Evolutionary conservation across 1,140 invertebrate genomes (phyloP), one percentile per base, ranked within the genome.

Genomic region (Parapsyche elsis): DNA sequence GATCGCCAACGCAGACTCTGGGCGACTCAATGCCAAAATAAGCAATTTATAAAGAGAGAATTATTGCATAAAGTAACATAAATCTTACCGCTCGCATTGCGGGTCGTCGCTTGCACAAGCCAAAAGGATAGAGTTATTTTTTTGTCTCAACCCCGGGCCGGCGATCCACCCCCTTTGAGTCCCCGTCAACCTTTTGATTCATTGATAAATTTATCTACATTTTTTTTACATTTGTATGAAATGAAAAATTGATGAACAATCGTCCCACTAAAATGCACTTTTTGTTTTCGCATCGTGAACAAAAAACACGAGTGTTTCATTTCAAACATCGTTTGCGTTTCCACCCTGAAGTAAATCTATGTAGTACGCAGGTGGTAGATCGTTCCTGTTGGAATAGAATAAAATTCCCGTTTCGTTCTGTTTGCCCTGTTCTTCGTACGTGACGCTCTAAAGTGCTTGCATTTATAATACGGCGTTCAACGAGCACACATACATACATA

Each of bases 1-100:
- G 12, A 24, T 24, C 2, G n/a, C 16, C 30, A 16, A n/a, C 59
- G 24, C 46, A 45, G 16, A 71, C 74, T 77, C 46, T 71, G 79
- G 76, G 81, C 79, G 16, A 71, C 74, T 77, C 46, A 76, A 81
- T 79, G 81, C 79, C 81, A 79, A 83, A 83, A 83, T 81, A 83
- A 83, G 80, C 82, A 81, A 83, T 83, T 83, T 83, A 83, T 81
- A 83, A 83, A 80, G 78, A 81, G 80, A 83, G 80, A 83, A 83
- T 83, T 83, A 83, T 83, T 81, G 78, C 80, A 83, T 80, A 76
- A 80, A 83, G 59, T 38, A 80, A 83, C 80, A 83, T 83, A 83
- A 83, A 83, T 83, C 82, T 83, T 78, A 24, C 44, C 76, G 73
- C 57, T 19, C 77, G 76, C 74, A 77, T 81, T 75, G 71, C 78